Evolutionary conservation across 2,797 vertebrate genomes (phyloP).

Genomic region (Anableps anableps): DNA sequence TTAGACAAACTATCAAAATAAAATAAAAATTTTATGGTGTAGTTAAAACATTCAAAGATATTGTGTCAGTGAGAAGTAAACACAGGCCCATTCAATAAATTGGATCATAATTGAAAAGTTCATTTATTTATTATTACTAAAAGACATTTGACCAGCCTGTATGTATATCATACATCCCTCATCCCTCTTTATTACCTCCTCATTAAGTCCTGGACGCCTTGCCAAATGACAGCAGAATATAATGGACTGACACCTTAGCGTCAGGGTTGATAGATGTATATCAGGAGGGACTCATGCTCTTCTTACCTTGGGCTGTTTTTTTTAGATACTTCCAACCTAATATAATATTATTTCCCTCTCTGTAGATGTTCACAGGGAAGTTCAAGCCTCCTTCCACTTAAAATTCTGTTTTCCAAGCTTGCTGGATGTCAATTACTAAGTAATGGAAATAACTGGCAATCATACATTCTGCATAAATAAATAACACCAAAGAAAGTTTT

Average conservation of each 20-base stretch:
- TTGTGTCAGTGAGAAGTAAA: background rate
- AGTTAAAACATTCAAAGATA: background rate
- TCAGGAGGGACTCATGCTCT: background rate
- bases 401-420: background rate
- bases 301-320: background rate
- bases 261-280: background rate
- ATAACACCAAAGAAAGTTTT: background rate
- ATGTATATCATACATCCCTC: too few species aligned
- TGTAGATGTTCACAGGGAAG: background rate
- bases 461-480: background rate
- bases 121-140: background rate
- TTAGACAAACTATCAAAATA: background rate
- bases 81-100: background rate
- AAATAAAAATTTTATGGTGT: background rate
- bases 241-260: background rate
- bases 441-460: background rate
- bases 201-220: background rate
- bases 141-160: background rate
- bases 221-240: background rate
- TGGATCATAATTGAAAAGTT: background rate
- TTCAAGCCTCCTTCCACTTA: background rate
- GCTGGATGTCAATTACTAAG: background rate
- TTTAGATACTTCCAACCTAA: background rate
- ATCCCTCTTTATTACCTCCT: too few species aligned
- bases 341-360: background rate